phyloP scores from a whole-genome alignment of 2,888 invertebrate genomes.

The Branchipolynoe longqiensis region DNA sequence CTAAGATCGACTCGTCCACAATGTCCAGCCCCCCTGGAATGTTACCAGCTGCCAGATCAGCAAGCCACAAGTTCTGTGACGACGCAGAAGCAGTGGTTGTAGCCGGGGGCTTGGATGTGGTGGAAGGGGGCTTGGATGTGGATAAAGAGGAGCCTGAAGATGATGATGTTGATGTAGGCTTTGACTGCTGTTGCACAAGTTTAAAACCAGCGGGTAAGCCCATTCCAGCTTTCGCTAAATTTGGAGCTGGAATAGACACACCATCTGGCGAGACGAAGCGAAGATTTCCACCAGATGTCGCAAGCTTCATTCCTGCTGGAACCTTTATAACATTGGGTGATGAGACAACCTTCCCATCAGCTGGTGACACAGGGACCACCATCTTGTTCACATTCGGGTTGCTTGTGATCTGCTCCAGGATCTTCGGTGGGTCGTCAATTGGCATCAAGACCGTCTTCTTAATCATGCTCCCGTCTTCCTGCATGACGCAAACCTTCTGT shows the following conservation, averaged over 20 bases:
- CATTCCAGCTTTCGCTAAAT: too few species aligned
- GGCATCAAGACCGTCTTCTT: constrained; percentile 26
- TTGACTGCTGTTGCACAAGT: too few species aligned
- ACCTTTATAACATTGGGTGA: not conserved
- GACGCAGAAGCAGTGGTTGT: not conserved
- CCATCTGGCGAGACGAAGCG: too few species aligned
- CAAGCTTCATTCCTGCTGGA: constrained; percentile 11
- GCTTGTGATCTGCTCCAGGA: not conserved
- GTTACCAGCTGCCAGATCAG: constrained; percentile 1
- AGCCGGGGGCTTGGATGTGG: not conserved
- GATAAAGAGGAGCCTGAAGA: too few species aligned
- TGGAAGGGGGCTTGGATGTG: not conserved
- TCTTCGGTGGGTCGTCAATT: too few species aligned
- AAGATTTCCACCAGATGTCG: too few species aligned
- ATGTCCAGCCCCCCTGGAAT: constrained; percentile 15
- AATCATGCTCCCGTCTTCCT: constrained; percentile 16
- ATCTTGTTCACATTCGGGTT: not conserved
- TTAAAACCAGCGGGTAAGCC: too few species aligned
- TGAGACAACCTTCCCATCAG: not conserved
- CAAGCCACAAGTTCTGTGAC: not conserved
- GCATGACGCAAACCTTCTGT: constrained; percentile 22
- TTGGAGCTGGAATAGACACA: too few species aligned
- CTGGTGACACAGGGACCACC: not conserved
- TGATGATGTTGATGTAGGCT: too few species aligned
- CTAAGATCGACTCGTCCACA: constrained; percentile 13